Percentiles rank a stretch among this genome's conserved stretches.
Evolutionary conservation across 2,888 invertebrate genomes (phyloP).

Genomic region (Drosophila aldrichi): DNA sequence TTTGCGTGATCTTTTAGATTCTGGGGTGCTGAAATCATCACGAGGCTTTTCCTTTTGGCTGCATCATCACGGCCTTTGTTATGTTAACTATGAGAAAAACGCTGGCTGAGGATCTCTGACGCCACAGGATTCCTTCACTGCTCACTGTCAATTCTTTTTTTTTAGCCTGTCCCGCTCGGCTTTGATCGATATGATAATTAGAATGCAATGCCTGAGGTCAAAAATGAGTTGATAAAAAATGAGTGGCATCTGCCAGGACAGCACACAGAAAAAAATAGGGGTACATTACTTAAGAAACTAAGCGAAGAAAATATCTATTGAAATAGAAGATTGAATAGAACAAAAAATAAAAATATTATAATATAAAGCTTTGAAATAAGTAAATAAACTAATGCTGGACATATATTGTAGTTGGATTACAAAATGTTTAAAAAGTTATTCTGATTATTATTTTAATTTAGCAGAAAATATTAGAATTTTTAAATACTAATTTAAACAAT

Average conservation of each 20-base stretch:
- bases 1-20: slow-evolving; percentile 50
- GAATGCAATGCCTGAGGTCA: slow-evolving; percentile 66
- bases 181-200: slow-evolving; percentile 80
- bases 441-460: too few relatives aligned
- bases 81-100: slow-evolving; percentile 77
- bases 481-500: too few relatives aligned
- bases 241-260: slow-evolving; percentile 44
- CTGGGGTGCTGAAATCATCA: slow-evolving; percentile 80
- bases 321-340: background rate
- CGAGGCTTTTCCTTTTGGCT: slow-evolving; percentile 46
- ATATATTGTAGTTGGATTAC: too few relatives aligned
- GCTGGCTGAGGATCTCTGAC: slow-evolving; percentile 28
- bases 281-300: background rate
- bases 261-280: slow-evolving; percentile 22
- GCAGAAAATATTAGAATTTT: too few relatives aligned
- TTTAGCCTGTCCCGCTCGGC: slow-evolving; percentile 33
- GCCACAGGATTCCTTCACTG: slow-evolving; percentile 36
- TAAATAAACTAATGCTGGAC: too few relatives aligned
- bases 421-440: too few relatives aligned
- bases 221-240: slow-evolving; percentile 45
- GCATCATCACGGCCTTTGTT: slow-evolving; percentile 77
- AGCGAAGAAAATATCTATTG: background rate
- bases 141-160: slow-evolving; percentile 69
- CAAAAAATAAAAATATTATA: too few relatives aligned
- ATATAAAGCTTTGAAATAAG: too few relatives aligned